Conservation (phyloP, 1,140 invertebrate species). For the Brachionus paranguensis region DNA sequence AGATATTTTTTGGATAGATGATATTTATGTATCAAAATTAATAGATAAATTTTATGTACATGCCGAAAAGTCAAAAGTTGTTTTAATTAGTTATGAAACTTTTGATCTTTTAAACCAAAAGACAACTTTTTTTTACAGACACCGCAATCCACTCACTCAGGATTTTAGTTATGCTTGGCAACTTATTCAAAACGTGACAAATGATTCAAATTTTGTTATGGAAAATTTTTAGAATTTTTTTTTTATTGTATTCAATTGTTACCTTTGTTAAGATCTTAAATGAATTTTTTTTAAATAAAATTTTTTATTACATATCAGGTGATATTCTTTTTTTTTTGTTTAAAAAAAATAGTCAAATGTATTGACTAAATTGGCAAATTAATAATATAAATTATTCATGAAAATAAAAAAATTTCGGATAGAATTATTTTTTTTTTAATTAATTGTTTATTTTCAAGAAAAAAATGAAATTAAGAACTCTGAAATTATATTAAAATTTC, state of each 20-base stretch:
- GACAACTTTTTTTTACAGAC: not conserved
- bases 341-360: too few species aligned
- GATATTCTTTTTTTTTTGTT: too few species aligned
- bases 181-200: not conserved
- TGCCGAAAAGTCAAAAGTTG: not conserved
- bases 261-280: not conserved
- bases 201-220: not conserved
- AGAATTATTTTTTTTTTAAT: too few species aligned
- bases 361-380: too few species aligned
- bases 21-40: not conserved
- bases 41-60: not conserved
- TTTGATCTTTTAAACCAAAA: not conserved
- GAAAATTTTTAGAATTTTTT: not conserved
- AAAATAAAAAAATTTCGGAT: too few species aligned
- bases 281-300: not conserved
- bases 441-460: too few species aligned
- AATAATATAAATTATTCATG: too few species aligned
- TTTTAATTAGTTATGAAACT: not conserved
- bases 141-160: not conserved
- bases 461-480: too few species aligned
- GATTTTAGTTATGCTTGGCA: slow-evolving; percentile 1
- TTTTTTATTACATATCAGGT: too few species aligned
- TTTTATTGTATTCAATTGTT: too few species aligned
- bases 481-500: too few species aligned
- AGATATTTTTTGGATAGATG: not conserved